Evolutionary conservation across 2,888 invertebrate species (phyloP).

Genomic region (Halictus ligatus): DNA sequence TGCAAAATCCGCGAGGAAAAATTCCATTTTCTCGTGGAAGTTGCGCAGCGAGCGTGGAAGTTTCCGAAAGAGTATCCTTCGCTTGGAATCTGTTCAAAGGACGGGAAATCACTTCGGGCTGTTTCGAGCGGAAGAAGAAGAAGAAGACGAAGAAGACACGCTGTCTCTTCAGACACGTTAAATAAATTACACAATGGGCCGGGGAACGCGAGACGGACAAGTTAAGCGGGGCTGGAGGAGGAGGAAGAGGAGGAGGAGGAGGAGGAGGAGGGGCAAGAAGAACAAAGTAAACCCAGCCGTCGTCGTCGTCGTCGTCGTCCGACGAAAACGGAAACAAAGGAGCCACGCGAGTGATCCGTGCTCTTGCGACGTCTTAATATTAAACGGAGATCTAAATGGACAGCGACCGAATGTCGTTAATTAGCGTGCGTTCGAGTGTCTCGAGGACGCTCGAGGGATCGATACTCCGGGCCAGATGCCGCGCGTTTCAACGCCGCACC

Average conservation of each 20-base stretch:
- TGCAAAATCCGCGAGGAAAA: neutral
- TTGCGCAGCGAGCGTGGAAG: neutral
- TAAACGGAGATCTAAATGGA: constrained; percentile 44
- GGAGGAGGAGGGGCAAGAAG: neutral
- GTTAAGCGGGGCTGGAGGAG: neutral
- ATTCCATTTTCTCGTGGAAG: neutral
- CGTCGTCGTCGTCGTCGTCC: constrained; percentile 22
- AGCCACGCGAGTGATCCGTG: constrained; percentile 12
- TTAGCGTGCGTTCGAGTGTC: constrained; percentile 54
- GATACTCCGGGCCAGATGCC: constrained; percentile 51
- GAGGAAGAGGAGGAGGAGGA: neutral
- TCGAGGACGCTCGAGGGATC: constrained; percentile 54
- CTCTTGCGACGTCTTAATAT: constrained; percentile 23
- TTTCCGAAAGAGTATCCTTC: constrained; percentile 4
- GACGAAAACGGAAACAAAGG: constrained; percentile 31
- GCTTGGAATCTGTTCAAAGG: constrained; percentile 5
- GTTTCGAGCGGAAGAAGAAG: neutral
- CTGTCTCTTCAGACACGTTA: constrained; percentile 21
- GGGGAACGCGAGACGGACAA: neutral
- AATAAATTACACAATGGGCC: constrained; percentile 1
- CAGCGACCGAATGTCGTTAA: constrained; percentile 57
- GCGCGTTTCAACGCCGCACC: constrained; percentile 47
- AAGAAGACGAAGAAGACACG: neutral
- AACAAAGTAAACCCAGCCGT: constrained; percentile 22
- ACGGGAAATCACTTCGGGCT: constrained; percentile 7